phyloP scores from a whole-genome alignment of 2,113 vertebrate genomes.

The Pogonocichla stellata region DNA sequence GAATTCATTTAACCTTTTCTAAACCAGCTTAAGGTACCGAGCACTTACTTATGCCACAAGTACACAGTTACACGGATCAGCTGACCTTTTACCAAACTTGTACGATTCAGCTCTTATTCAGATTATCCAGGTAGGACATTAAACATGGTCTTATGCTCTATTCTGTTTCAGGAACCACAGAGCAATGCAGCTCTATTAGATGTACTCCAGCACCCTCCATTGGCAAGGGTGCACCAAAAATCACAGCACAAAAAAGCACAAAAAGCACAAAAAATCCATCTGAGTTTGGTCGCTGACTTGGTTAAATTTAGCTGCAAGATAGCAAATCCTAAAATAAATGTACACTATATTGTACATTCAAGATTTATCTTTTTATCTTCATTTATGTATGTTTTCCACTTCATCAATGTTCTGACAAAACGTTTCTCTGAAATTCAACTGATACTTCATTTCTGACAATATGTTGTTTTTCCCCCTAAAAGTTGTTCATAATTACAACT shows the following conservation, averaged over 20 bases:
- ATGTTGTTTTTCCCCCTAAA: background rate
- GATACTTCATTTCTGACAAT: background rate
- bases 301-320: background rate
- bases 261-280: background rate
- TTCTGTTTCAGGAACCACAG: background rate
- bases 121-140: background rate
- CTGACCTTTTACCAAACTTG: background rate
- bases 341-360: background rate
- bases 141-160: accelerated
- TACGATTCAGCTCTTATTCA: background rate
- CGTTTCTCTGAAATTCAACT: background rate
- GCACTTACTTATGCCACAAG: background rate
- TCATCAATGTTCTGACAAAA: background rate
- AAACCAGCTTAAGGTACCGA: background rate
- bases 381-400: background rate
- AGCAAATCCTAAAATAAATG: background rate
- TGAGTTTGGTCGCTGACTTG: background rate
- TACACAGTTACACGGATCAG: background rate
- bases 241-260: background rate
- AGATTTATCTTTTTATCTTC: background rate
- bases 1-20: background rate
- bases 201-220: background rate
- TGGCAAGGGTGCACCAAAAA: background rate
- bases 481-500: background rate
- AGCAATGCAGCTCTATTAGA: background rate